phyloP scores from a whole-genome alignment of 2,888 invertebrate species.

The Ellobium chinense region DNA sequence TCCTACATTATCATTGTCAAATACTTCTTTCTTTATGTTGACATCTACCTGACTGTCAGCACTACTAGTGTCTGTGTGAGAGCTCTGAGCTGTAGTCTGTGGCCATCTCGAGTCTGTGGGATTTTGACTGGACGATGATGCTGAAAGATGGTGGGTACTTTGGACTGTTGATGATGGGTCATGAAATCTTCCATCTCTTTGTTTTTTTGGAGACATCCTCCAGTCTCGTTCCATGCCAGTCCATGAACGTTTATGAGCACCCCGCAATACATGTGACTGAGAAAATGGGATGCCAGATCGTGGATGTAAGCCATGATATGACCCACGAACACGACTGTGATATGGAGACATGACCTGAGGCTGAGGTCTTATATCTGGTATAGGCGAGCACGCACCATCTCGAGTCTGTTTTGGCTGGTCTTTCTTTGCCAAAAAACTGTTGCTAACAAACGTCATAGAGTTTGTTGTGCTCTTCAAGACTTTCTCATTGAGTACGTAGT shows the following conservation, averaged over 20 bases:
- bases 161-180: not conserved
- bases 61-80: not conserved
- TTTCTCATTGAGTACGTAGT: constrained; percentile 48
- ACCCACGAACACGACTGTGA: not conserved
- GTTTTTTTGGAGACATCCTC: constrained; percentile 36
- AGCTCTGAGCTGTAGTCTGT: constrained; percentile 1
- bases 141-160: not conserved
- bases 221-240: constrained; percentile 40
- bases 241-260: constrained; percentile 42
- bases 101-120: not conserved
- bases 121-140: not conserved
- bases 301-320: not conserved
- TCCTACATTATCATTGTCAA: constrained; percentile 22
- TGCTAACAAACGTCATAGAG: constrained; percentile 52
- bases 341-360: not conserved
- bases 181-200: not conserved
- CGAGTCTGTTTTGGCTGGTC: constrained; percentile 33
- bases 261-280: constrained; percentile 21
- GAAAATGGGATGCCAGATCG: not conserved
- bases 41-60: constrained; percentile 8
- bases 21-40: constrained; percentile 41
- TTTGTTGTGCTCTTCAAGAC: constrained; percentile 49
- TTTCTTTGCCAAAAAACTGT: constrained; percentile 45
- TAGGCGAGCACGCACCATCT: constrained; percentile 42
- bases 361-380: constrained; percentile 23